Evolutionary conservation across 1,140 invertebrate genomes (phyloP).

Genomic region (Magallana ariakensis): DNA sequence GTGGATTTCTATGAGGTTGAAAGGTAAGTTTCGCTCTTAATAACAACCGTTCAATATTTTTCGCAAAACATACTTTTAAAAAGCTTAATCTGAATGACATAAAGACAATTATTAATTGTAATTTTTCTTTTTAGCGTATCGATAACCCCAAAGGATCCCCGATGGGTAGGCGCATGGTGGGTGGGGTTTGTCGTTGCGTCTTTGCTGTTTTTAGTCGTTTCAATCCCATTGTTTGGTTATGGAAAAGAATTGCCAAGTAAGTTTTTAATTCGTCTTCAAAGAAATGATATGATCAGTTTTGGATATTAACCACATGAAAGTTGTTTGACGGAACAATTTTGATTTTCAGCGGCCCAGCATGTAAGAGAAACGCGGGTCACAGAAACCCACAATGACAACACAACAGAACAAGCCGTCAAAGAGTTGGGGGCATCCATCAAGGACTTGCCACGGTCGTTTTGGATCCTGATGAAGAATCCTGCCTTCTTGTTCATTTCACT

Average conservation of each 20-base stretch:
- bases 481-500: conserved; percentile 90
- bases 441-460: conserved; percentile 56
- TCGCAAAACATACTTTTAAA: background rate
- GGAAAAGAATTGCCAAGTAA: conserved; percentile 84
- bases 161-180: conserved; percentile 98
- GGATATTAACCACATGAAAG: too few species aligned
- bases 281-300: conserved; percentile 71
- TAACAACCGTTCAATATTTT: too few species aligned
- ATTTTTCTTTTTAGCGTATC: conserved; percentile 84
- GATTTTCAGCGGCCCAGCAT: conserved; percentile 62
- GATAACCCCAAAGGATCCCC: conserved; percentile 87
- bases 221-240: conserved; percentile 93
- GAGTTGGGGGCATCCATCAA: conserved; percentile 44
- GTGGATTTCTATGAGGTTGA: conserved; percentile 85
- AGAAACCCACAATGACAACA: conserved; percentile 83
- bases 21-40: conserved; percentile 5
- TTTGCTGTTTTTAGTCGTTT: conserved; percentile 88
- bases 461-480: conserved; percentile 85
- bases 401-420: background rate
- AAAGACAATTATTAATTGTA: conserved; percentile 41
- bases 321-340: background rate
- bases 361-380: conserved; percentile 83
- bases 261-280: conserved; percentile 84
- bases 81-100: background rate
- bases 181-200: conserved; percentile 93